Evolutionary conservation across 2,888 invertebrate species (phyloP).

Genomic region (Ischnura elegans): DNA sequence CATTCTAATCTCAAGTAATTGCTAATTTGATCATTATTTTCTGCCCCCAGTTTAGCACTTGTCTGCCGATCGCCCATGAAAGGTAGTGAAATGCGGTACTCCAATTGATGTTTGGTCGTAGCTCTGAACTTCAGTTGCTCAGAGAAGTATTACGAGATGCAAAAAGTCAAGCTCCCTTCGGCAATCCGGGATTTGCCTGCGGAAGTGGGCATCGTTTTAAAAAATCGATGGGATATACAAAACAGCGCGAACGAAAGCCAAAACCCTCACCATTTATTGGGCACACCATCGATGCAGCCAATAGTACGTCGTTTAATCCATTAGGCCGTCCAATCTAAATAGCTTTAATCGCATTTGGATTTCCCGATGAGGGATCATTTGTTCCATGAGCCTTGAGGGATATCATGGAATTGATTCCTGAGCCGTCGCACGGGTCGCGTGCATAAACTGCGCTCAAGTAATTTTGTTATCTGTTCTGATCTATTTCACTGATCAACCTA

Average conservation of each 20-base stretch:
- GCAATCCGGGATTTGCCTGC: background rate
- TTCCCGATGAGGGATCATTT: constrained; percentile 19
- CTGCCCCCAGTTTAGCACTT: background rate
- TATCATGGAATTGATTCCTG: constrained; percentile 17
- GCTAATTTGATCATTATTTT: background rate
- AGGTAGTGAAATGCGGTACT: background rate
- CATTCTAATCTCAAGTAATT: background rate
- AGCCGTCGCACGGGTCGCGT: background rate
- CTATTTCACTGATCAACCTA: background rate
- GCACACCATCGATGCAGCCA: background rate
- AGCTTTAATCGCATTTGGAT: constrained; percentile 31
- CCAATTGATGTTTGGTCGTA: background rate
- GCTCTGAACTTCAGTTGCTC: background rate
- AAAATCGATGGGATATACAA: background rate
- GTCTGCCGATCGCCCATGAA: background rate
- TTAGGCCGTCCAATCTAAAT: background rate
- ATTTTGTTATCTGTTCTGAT: background rate
- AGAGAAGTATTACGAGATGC: background rate
- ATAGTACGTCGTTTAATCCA: background rate
- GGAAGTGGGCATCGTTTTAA: background rate
- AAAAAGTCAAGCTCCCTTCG: background rate
- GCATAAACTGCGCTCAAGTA: background rate
- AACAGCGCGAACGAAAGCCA: background rate
- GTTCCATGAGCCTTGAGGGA: background rate
- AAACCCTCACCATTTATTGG: background rate